Conservation (phyloP, 1,140 invertebrate genomes). For the Neodiprion lecontei region DNA sequence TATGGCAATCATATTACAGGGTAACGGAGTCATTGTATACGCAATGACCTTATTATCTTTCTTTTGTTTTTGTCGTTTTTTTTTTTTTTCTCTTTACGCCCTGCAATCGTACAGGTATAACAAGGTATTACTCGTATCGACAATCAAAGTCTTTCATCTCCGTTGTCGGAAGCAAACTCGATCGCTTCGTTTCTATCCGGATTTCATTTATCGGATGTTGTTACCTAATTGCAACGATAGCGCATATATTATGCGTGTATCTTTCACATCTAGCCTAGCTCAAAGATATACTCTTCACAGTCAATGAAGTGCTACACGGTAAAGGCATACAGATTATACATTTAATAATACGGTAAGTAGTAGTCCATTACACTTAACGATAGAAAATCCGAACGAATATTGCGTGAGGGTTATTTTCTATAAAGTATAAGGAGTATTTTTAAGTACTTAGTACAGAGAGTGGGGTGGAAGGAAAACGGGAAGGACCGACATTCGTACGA, state of each 20-base stretch:
- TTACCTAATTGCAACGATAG: not conserved
- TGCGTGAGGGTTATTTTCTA: too few species aligned
- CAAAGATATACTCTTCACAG: not conserved
- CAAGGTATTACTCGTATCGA: not conserved
- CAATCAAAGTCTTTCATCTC: not conserved
- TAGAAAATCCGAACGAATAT: too few species aligned
- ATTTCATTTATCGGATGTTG: not conserved
- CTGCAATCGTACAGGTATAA: not conserved
- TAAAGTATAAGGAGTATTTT: too few species aligned
- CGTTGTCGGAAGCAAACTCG: not conserved
- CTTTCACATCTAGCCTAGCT: too few species aligned
- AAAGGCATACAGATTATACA: not conserved
- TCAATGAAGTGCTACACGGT: not conserved
- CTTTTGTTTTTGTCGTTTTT: conserved; percentile 10
- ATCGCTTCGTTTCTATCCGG: not conserved
- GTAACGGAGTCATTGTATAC: not conserved
- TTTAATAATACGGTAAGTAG: not conserved
- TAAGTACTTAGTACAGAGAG: not conserved
- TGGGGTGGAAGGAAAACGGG: not conserved
- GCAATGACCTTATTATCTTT: not conserved
- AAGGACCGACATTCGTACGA: too few species aligned
- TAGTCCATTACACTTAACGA: too few species aligned
- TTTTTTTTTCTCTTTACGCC: not conserved
- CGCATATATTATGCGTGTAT: too few species aligned
- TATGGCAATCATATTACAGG: too few species aligned